These are phyloP conservation scores for Xylocampa areola DNA, from an alignment of 2,888 invertebrate species.

Conservation along the genomic window DNA sequence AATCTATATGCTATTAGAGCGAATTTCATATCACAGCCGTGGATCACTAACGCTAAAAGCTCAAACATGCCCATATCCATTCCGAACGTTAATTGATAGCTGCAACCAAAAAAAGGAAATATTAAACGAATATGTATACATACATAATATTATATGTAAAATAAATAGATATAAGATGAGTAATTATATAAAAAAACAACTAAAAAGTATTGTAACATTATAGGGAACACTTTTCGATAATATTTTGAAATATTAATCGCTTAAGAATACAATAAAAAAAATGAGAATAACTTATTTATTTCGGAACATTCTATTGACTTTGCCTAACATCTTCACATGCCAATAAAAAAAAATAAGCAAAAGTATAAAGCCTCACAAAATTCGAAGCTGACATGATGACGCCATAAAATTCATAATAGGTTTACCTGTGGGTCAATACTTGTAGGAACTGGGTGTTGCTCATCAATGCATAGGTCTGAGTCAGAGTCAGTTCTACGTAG, in stretches of 20 bases:
- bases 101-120: slow-evolving; percentile 84
- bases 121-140: slow-evolving; percentile 54
- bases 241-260: not conserved
- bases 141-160: slow-evolving; percentile 38
- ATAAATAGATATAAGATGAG: slow-evolving; percentile 29
- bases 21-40: slow-evolving; percentile 86
- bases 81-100: slow-evolving; percentile 87
- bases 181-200: slow-evolving; percentile 1
- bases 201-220: too few relatives aligned
- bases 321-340: slow-evolving; percentile 17
- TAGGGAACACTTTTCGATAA: too few relatives aligned
- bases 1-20: slow-evolving; percentile 74
- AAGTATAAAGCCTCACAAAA: slow-evolving; percentile 26
- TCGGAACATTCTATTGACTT: slow-evolving; percentile 12
- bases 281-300: slow-evolving; percentile 1
- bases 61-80: slow-evolving; percentile 89
- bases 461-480: slow-evolving; percentile 96
- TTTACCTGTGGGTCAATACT: slow-evolving; percentile 86
- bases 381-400: slow-evolving; percentile 3
- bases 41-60: slow-evolving; percentile 82
- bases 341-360: slow-evolving; percentile 37
- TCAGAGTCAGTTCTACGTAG: slow-evolving; percentile 94
- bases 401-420: slow-evolving; percentile 17
- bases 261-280: slow-evolving; percentile 4
- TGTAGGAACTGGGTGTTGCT: slow-evolving; percentile 83